These are phyloP conservation scores for Tyrophagus putrescentiae DNA, from an alignment of 1,140 invertebrate species.

Conservation along the genomic window DNA sequence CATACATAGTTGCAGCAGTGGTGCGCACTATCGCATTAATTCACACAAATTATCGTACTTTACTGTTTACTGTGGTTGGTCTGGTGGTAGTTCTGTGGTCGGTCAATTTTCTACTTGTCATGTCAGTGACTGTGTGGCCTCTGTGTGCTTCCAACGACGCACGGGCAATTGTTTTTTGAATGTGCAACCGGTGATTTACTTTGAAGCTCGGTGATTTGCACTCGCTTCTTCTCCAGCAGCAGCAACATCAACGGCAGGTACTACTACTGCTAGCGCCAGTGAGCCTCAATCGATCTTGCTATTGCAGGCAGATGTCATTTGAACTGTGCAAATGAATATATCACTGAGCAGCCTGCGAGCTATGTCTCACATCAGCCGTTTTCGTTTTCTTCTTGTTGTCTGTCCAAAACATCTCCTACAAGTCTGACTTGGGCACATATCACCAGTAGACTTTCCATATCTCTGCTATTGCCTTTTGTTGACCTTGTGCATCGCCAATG, in stretches of 20 bases:
- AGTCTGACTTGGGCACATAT: too few species aligned
- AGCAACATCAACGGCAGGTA: too few species aligned
- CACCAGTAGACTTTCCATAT: too few species aligned
- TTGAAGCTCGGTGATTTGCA: background rate
- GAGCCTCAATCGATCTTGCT: constrained; percentile 9
- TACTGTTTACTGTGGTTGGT: background rate
- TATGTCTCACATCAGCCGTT: too few species aligned
- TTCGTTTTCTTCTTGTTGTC: too few species aligned
- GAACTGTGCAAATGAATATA: constrained; percentile 10
- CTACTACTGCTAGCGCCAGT: background rate
- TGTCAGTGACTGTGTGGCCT: constrained; percentile 2
- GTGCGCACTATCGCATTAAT: background rate
- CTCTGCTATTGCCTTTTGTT: background rate
- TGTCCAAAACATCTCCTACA: too few species aligned
- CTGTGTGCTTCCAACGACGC: too few species aligned
- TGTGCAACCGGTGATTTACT: background rate
- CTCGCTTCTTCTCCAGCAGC: background rate
- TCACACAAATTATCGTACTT: too few species aligned
- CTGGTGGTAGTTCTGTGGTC: background rate
- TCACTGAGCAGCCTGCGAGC: too few species aligned
- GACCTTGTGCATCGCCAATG: background rate
- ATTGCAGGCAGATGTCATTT: background rate
- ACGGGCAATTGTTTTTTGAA: background rate
- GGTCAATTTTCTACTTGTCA: constrained; percentile 3
- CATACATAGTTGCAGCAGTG: too few species aligned